These are phyloP conservation scores for Paracanthobrama guichenoti DNA, from an alignment of 2,113 vertebrate species.

Conservation along the genomic window DNA sequence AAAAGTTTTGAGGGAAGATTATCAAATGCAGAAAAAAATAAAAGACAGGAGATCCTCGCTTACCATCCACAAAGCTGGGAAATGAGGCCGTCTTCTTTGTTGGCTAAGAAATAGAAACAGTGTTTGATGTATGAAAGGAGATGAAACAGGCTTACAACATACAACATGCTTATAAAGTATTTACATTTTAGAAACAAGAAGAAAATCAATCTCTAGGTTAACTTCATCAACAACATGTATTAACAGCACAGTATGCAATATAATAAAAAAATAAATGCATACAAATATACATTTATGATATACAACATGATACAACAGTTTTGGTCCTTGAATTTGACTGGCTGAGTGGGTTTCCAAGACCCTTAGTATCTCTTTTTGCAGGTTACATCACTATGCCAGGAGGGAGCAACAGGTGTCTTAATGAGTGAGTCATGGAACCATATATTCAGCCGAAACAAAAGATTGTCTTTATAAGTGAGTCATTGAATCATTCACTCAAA, in stretches of 20 bases:
- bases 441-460: too few species aligned
- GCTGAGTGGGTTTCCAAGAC: too few species aligned
- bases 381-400: too few species aligned
- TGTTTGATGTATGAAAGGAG: constrained; percentile 16
- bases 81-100: constrained; percentile 93
- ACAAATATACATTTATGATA: too few species aligned
- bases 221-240: too few species aligned
- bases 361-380: too few species aligned
- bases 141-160: background rate
- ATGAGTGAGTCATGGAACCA: too few species aligned
- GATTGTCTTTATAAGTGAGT: background rate
- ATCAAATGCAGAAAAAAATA: constrained; percentile 10
- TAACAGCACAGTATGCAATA: too few species aligned
- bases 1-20: constrained; percentile 18
- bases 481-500: background rate
- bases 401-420: too few species aligned
- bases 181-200: background rate
- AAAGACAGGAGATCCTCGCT: constrained; percentile 65
- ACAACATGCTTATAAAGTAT: background rate
- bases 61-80: constrained; percentile 98
- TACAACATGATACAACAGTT: too few species aligned
- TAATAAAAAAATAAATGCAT: too few species aligned
- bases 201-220: background rate
- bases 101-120: constrained; percentile 74
- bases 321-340: too few species aligned